phyloP scores from a whole-genome alignment of 2,113 vertebrate genomes.

The Galeopterus variegatus region DNA sequence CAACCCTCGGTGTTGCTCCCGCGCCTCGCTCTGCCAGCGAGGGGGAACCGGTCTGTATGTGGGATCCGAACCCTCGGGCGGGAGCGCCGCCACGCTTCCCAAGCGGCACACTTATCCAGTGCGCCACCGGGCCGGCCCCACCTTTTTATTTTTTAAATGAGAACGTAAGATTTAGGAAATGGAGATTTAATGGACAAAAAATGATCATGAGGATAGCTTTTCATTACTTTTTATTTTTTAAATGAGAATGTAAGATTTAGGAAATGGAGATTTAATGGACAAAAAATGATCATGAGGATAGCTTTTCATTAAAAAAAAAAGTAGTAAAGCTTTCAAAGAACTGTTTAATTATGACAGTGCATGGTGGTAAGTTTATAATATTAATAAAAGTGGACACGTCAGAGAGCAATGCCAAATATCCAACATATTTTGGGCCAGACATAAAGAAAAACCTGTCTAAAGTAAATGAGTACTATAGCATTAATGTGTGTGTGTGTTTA shows the following conservation, averaged over 20 bases:
- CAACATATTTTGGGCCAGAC: not conserved
- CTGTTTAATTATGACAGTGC: not conserved
- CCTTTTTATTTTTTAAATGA: no score
- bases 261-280: not conserved
- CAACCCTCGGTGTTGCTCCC: no score
- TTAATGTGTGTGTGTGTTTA: not conserved
- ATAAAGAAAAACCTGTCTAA: conserved; percentile 41
- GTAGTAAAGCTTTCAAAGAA: not conserved
- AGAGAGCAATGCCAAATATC: not conserved
- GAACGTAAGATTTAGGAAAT: not conserved
- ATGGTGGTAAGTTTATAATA: not conserved
- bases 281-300: conserved; percentile 34
- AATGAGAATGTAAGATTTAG: conserved; percentile 25
- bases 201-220: not conserved
- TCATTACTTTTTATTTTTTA: not conserved
- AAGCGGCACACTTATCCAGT: no score
- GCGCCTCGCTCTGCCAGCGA: no score
- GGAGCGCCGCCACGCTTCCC: no score
- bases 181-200: conserved; percentile 26
- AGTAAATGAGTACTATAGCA: not conserved
- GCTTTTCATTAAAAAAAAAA: conserved; percentile 10
- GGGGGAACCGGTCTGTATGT: no score
- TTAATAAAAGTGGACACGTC: not conserved
- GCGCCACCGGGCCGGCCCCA: no score
- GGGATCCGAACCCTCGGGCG: no score